Evolutionary conservation across 1,140 invertebrate species (phyloP).

Genomic region (Bombus turneri): DNA sequence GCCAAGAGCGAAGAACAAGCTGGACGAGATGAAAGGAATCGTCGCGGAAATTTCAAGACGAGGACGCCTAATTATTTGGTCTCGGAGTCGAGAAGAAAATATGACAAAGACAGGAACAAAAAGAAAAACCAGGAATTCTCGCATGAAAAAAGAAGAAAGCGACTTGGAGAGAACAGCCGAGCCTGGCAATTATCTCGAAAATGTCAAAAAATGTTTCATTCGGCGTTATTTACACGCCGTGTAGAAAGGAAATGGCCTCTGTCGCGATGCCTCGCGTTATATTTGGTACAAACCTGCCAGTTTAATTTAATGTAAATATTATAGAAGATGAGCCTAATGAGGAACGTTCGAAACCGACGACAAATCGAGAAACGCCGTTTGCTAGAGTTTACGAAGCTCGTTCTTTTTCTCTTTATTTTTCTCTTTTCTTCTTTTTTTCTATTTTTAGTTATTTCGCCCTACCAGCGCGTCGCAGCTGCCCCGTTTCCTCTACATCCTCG

Average conservation of each 20-base stretch:
- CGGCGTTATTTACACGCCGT: neutral
- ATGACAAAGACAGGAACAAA: neutral
- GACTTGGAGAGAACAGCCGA: neutral
- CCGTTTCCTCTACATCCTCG: neutral
- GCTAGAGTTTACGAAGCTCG: constrained; percentile 7
- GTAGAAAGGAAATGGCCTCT: neutral
- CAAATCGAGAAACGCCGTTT: constrained; percentile 21
- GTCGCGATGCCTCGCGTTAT: neutral
- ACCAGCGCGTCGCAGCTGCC: neutral
- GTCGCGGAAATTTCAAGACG: constrained; percentile 2
- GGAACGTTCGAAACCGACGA: constrained; percentile 4
- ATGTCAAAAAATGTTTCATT: neutral
- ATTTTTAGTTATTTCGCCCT: neutral
- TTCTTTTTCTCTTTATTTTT: neutral
- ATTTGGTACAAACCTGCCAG: neutral
- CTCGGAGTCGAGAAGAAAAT: neutral
- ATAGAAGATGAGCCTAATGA: constrained; percentile 18
- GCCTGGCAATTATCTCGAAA: neutral
- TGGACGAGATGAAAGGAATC: neutral
- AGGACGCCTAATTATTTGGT: constrained; percentile 4
- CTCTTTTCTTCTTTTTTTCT: neutral
- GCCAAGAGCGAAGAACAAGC: neutral
- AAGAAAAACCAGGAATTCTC: neutral
- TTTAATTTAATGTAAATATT: constrained; percentile 34
- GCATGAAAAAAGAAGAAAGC: neutral